These are phyloP conservation scores for Himalopsyche anomala DNA, from an alignment of 2,888 invertebrate genomes.

Conservation along the genomic window DNA sequence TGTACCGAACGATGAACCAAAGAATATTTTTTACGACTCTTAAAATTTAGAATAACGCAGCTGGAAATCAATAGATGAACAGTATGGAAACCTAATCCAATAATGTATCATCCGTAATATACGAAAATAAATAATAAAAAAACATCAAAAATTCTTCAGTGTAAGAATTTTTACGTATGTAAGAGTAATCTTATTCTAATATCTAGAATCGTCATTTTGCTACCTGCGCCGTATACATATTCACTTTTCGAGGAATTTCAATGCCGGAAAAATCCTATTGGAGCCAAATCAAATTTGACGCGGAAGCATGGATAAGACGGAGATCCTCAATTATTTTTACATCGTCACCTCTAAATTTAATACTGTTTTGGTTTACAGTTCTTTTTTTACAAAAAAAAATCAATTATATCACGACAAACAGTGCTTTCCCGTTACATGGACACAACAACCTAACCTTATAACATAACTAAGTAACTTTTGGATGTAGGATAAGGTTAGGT, in stretches of 20 bases:
- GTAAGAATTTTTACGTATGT: too few relatives aligned
- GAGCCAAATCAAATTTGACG: constrained; percentile 55
- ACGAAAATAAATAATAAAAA: too few relatives aligned
- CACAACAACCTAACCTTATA: too few relatives aligned
- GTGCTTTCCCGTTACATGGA: too few relatives aligned
- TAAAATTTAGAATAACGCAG: background rate
- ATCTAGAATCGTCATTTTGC: background rate
- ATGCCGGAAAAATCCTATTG: constrained; percentile 51
- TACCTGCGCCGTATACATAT: background rate
- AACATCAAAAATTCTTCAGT: too few relatives aligned
- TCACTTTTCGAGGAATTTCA: constrained; percentile 20
- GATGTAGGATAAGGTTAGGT: too few relatives aligned
- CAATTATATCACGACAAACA: too few relatives aligned
- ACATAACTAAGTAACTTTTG: too few relatives aligned
- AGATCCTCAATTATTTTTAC: background rate
- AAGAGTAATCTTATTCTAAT: background rate
- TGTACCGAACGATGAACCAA: too few relatives aligned
- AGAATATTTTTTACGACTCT: background rate
- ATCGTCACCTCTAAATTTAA: background rate
- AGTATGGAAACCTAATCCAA: background rate
- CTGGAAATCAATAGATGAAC: background rate
- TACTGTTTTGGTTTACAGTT: too few relatives aligned
- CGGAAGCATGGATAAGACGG: background rate
- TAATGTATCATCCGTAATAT: too few relatives aligned
- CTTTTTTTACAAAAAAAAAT: too few relatives aligned